Percentiles rank a stretch among this genome's conserved stretches.
These are phyloP conservation scores for Akabosia matsudoensis DNA, from an alignment of 1,140 invertebrate genomes.

Conservation along the genomic window DNA sequence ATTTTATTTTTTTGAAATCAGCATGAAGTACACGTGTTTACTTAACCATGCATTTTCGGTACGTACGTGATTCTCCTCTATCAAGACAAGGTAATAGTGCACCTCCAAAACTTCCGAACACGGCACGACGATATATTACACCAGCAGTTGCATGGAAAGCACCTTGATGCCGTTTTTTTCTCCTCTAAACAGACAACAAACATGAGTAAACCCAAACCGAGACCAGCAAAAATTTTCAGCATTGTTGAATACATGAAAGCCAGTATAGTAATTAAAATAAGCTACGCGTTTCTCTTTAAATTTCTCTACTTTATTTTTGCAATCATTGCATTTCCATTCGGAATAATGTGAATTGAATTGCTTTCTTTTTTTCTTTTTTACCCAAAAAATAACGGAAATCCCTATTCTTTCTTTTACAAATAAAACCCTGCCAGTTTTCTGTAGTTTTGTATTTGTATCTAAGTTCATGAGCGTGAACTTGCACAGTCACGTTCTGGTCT, in stretches of 20 bases:
- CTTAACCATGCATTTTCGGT: constrained; percentile 4
- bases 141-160: not conserved
- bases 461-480: constrained; percentile 5
- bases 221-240: too few relatives aligned
- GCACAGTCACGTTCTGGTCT: not conserved
- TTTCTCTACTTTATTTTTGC: too few relatives aligned
- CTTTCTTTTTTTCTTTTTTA: not conserved
- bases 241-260: too few relatives aligned
- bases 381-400: not conserved
- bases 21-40: not conserved
- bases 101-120: constrained; percentile 1
- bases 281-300: too few relatives aligned
- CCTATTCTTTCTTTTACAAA: not conserved
- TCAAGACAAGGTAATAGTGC: not conserved
- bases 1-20: not conserved
- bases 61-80: not conserved
- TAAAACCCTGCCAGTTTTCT: too few relatives aligned
- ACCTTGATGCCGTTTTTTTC: too few relatives aligned
- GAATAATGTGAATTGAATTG: not conserved
- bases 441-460: too few relatives aligned
- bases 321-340: too few relatives aligned
- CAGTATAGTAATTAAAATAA: too few relatives aligned
- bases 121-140: not conserved
- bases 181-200: too few relatives aligned
- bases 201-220: too few relatives aligned